Evolutionary conservation across 2,888 invertebrate species (phyloP).

Genomic region (Phengaris arion): DNA sequence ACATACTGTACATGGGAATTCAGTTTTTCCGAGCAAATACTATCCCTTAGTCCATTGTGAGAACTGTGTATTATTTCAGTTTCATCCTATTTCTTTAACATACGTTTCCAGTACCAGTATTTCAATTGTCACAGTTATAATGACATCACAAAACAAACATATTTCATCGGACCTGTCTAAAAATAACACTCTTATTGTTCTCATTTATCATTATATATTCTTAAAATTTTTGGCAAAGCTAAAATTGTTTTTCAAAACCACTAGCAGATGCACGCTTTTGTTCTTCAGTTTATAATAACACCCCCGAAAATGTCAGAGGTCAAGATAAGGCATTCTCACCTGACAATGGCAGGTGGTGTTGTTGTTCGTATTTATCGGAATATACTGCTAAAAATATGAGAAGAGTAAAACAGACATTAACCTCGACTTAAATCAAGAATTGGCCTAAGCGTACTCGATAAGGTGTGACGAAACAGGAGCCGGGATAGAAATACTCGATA

Average conservation of each 20-base stretch:
- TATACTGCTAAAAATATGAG: background rate
- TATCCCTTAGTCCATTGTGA: too few relatives aligned
- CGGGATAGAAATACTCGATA: background rate
- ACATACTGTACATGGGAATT: too few relatives aligned
- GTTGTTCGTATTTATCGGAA: background rate
- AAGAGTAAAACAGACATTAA: background rate
- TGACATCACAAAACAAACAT: background rate
- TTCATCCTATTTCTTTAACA: too few relatives aligned
- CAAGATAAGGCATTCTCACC: constrained; percentile 8
- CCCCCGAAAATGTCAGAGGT: constrained; percentile 14
- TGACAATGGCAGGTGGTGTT: constrained; percentile 16
- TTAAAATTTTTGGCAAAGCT: background rate
- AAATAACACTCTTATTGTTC: background rate
- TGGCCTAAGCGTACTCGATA: background rate
- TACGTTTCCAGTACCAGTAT: background rate
- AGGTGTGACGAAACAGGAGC: background rate
- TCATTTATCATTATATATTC: background rate
- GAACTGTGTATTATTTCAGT: too few relatives aligned
- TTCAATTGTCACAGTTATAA: background rate
- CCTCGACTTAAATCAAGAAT: background rate
- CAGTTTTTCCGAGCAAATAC: too few relatives aligned
- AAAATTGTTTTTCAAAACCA: constrained; percentile 1
- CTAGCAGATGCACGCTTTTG: background rate
- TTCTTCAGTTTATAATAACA: constrained; percentile 11
- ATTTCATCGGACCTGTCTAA: background rate